Evolutionary conservation across 2,113 vertebrate species (phyloP).

Genomic region (Microtus montanus): DNA sequence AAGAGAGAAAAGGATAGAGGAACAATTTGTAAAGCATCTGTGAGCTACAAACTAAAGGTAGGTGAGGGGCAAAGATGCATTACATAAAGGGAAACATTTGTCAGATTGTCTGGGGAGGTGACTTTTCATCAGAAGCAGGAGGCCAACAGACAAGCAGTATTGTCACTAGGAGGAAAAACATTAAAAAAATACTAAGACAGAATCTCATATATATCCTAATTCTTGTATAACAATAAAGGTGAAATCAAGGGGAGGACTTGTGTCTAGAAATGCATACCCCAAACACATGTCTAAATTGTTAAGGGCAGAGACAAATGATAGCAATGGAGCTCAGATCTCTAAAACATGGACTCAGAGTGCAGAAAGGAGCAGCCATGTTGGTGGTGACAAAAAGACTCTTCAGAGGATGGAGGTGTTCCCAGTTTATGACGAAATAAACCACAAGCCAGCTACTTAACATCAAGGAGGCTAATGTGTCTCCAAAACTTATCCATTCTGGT

Average conservation of each 20-base stretch:
- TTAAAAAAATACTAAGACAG: not conserved
- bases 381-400: not conserved
- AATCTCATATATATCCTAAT: not conserved
- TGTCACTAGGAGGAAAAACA: not conserved
- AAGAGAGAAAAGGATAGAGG: not conserved
- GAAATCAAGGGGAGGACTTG: not conserved
- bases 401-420: not conserved
- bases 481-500: not conserved
- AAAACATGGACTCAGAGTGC: not conserved
- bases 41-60: not conserved
- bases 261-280: not conserved
- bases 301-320: not conserved
- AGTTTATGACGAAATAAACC: not conserved
- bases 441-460: not conserved
- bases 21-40: not conserved
- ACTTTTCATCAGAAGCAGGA: not conserved
- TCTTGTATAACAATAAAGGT: constrained; percentile 7
- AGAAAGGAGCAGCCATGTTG: not conserved
- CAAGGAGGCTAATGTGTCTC: not conserved
- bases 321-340: not conserved
- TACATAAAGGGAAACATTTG: not conserved
- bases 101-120: not conserved
- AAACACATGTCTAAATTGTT: not conserved
- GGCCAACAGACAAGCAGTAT: not conserved
- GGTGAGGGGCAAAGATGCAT: not conserved